Evolutionary conservation across 2,797 vertebrate species (phyloP).

Genomic region (Garrulus glandarius): DNA sequence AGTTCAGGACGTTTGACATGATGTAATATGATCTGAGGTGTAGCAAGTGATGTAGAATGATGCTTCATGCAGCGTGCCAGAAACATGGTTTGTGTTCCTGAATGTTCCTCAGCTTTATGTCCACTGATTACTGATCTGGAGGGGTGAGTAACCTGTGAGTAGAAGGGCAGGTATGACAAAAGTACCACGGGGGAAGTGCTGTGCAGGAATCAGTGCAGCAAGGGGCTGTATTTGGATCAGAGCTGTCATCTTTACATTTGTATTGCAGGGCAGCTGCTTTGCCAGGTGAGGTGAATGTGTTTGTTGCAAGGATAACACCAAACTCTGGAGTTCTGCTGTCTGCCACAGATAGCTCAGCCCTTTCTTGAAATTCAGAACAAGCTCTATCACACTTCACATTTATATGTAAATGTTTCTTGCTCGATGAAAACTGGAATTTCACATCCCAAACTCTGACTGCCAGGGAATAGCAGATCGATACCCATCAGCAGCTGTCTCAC

Average conservation of each 20-base stretch:
- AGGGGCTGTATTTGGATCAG: not conserved
- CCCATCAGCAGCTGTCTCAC: not conserved
- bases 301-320: not conserved
- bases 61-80: not conserved
- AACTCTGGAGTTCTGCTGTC: not conserved
- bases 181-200: not conserved
- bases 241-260: not conserved
- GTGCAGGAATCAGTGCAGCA: not conserved
- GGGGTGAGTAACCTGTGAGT: not conserved
- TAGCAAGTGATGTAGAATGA: not conserved
- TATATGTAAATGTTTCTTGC: not conserved
- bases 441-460: not conserved
- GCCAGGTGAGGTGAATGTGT: not conserved
- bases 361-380: not conserved
- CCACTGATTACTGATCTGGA: not conserved
- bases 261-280: not conserved
- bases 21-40: not conserved
- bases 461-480: not conserved
- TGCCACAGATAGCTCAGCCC: not conserved
- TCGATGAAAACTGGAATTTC: not conserved
- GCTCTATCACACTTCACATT: not conserved
- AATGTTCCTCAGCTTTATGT: not conserved
- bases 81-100: not conserved
- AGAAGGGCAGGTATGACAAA: not conserved
- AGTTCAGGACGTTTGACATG: not conserved